Evolutionary conservation across 2,888 invertebrate genomes (phyloP), one percentile per base, ranked within the genome.

Genomic region (Stegana nigrithorax): DNA sequence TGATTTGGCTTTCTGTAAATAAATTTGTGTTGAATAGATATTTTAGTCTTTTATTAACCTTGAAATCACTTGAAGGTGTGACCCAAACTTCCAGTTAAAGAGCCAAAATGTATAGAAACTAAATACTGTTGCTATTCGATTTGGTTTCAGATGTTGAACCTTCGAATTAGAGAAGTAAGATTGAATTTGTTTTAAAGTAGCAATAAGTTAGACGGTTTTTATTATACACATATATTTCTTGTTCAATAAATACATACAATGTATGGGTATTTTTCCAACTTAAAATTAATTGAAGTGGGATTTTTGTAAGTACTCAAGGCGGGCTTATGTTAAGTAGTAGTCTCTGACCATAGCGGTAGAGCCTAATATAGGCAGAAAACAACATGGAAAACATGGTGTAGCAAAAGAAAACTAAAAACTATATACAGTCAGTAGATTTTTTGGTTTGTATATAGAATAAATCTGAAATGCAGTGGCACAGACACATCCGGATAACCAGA

Each of bases 281-380:
- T 55, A 55, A 55, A 55, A 55, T 32, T 55, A 55, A 55, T n/a
- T 14, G 32, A 10, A 55, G 8, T 12, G 26, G 14, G 10, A 21
- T 23, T 14, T 21, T 12, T 19, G n/a, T 26, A 79, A 77, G 79
- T 79, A 79, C 79, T 69, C 63, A 63, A 73, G 67, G 67, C 75
- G 63, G 70, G 67, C 4, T 17, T 55, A 1, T 25, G n/a, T 47
- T 23, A 45, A 10, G 19, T 45, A 3, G 17, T 6, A 3, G 51
- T 51, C 29, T 26, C 19, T n/a, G 8, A 19, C 19, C 29, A 29
- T 29, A 51, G 51, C 17, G 51, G 51, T 51, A 51, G 51, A 51
- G 29, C 17, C 25, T 21, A 23, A 47, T 47, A 47, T 23, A 47
- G 23, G 14, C n/a, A 39, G 17, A 17, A 25, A 23, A 23, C 12